Evolutionary conservation across 2,888 invertebrate genomes (phyloP).

Genomic region (Lithophane leautieri): DNA sequence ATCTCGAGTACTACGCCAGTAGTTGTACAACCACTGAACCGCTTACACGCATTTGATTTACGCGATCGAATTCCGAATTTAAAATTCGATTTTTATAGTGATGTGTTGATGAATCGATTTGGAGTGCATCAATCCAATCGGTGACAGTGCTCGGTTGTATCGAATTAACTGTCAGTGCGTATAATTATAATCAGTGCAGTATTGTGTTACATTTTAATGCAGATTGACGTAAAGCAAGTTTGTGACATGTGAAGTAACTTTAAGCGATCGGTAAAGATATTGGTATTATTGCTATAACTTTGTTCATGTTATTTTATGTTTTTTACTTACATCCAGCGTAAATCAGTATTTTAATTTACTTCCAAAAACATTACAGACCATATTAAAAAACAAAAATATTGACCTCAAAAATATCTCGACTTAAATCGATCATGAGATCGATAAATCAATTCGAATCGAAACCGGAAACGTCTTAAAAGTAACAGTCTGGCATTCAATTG

Average conservation of each 20-base stretch:
- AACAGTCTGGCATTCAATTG: slow-evolving; percentile 61
- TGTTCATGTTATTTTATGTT: slow-evolving; percentile 2
- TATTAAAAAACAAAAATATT: slow-evolving; percentile 13
- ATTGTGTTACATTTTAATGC: slow-evolving; percentile 66
- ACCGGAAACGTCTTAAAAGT: slow-evolving; percentile 53
- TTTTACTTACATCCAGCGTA: slow-evolving; percentile 41
- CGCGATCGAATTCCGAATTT: slow-evolving; percentile 61
- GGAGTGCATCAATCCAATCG: slow-evolving; percentile 69
- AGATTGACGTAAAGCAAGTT: slow-evolving; percentile 61
- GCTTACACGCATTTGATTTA: slow-evolving; percentile 79
- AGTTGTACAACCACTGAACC: slow-evolving; percentile 79
- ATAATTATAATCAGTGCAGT: slow-evolving; percentile 64
- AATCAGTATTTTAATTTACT: slow-evolving; percentile 14
- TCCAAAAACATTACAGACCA: background rate
- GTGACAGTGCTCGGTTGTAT: slow-evolving; percentile 70
- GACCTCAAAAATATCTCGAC: slow-evolving; percentile 41
- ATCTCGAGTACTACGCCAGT: slow-evolving; percentile 77
- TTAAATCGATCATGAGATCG: slow-evolving; percentile 39
- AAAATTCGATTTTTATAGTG: slow-evolving; percentile 67
- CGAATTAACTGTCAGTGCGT: slow-evolving; percentile 65
- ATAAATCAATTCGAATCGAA: slow-evolving; percentile 56
- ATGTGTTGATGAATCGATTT: slow-evolving; percentile 71
- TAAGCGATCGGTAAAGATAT: slow-evolving; percentile 49
- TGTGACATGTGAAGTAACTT: slow-evolving; percentile 64
- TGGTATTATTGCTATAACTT: slow-evolving; percentile 62